Conservation (phyloP, 92 coral and sea anemone genomes). For the Muricea muricata region DNA sequence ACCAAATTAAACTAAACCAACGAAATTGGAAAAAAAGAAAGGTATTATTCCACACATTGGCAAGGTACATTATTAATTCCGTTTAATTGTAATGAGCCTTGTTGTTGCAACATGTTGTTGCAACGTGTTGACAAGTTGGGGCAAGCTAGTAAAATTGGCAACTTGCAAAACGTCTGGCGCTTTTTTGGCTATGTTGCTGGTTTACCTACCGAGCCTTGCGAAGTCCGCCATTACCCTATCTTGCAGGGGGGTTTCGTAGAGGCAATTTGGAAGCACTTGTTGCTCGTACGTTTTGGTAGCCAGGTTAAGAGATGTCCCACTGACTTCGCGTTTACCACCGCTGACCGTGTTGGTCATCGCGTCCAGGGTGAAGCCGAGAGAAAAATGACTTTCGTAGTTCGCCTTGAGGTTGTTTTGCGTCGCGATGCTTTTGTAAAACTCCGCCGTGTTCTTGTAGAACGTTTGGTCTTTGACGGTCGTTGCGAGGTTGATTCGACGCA, state of each 20-base stretch:
- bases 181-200: too few species aligned
- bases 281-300: constrained; percentile 30
- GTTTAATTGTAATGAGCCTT: too few species aligned
- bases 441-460: constrained; percentile 59
- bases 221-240: constrained; percentile 47
- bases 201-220: too few species aligned
- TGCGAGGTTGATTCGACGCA: constrained; percentile 8
- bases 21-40: too few species aligned
- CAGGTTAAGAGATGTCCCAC: constrained; percentile 55
- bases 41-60: too few species aligned
- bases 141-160: too few species aligned
- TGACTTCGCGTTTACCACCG: constrained; percentile 39
- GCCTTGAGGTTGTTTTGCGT: constrained; percentile 17
- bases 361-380: constrained; percentile 61
- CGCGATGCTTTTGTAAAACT: constrained; percentile 55
- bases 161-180: too few species aligned
- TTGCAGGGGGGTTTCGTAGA: constrained; percentile 37
- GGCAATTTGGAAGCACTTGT: constrained; percentile 66
- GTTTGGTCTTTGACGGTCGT: constrained; percentile 46
- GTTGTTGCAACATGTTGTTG: too few species aligned
- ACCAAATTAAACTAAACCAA: too few species aligned
- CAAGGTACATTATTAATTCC: too few species aligned
- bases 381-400: constrained; percentile 47
- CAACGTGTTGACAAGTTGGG: too few species aligned
- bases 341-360: constrained; percentile 60